phyloP scores from a whole-genome alignment of 2,113 vertebrate genomes.

The Thymallus thymallus region DNA sequence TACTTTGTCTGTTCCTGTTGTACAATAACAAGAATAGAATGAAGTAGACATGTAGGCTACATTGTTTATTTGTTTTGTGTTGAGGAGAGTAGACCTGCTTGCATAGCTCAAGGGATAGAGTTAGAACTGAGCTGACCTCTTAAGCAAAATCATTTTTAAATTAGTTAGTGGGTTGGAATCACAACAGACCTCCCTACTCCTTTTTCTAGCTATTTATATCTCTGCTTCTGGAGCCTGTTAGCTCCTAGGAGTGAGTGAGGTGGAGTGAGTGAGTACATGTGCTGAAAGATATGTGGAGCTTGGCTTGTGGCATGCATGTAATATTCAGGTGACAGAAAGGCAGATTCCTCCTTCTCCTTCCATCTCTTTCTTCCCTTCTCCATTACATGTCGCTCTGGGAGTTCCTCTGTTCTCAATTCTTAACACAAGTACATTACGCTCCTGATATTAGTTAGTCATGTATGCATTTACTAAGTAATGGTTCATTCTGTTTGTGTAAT shows the following conservation, averaged over 20 bases:
- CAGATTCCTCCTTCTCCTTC: slow-evolving; percentile 7
- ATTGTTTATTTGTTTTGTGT: background rate
- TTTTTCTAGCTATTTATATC: slow-evolving; percentile 56
- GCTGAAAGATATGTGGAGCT: background rate
- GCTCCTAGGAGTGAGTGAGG: slow-evolving; percentile 45
- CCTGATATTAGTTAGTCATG: no score
- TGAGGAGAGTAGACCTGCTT: background rate
- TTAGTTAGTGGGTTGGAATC: slow-evolving; percentile 57
- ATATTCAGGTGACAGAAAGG: slow-evolving; percentile 65
- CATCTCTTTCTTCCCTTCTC: background rate
- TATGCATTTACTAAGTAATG: no score
- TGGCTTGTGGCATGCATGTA: slow-evolving; percentile 41
- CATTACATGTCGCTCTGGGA: background rate
- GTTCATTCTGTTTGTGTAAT: no score
- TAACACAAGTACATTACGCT: no score
- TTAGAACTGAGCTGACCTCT: background rate
- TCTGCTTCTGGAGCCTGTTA: slow-evolving; percentile 21
- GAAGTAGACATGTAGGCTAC: no score
- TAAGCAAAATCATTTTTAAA: slow-evolving; percentile 3
- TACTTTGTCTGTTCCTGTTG: no score
- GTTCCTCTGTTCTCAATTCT: no score
- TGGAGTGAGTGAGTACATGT: background rate
- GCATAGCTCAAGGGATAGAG: no score
- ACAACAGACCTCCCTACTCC: slow-evolving; percentile 31
- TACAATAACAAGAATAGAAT: no score